A percentile compares a stretch with the other conserved stretches of the same genome.
Conservation (phyloP, 2,888 invertebrate genomes). For the Meta bourneti region DNA sequence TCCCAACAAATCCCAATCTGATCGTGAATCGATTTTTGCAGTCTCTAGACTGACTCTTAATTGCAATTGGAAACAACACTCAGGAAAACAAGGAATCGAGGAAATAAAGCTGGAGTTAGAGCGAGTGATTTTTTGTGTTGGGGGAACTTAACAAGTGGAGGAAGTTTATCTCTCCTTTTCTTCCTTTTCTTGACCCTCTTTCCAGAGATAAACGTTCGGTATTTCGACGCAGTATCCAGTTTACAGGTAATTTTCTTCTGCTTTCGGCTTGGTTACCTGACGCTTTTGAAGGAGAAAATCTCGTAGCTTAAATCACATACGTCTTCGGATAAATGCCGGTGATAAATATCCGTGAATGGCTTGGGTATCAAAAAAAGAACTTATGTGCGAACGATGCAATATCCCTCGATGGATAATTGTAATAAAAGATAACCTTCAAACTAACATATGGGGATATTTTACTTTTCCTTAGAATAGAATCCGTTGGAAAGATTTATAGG, state of each 20-base stretch:
- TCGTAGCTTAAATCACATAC: no score
- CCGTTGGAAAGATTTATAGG: no score
- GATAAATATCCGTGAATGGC: background rate
- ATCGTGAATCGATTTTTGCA: conserved; percentile 11
- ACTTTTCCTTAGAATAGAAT: no score
- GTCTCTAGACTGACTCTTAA: background rate
- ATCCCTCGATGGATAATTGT: no score
- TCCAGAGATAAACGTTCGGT: conserved; percentile 1
- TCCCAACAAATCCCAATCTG: background rate
- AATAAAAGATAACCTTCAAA: no score
- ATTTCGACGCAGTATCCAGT: background rate
- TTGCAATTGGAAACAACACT: conserved; percentile 18
- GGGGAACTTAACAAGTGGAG: conserved; percentile 21
- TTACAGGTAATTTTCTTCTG: conserved; percentile 27
- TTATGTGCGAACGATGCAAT: background rate
- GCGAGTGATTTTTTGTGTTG: background rate
- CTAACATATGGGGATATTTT: no score
- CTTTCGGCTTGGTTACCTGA: background rate
- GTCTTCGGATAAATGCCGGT: background rate
- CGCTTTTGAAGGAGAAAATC: background rate
- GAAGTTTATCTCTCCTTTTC: conserved; percentile 5
- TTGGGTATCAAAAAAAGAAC: background rate
- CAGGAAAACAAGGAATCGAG: background rate
- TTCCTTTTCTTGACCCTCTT: background rate
- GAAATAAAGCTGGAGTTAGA: background rate